Evolutionary conservation across 2,888 invertebrate species (phyloP).

Genomic region (Electrophaes corylata): DNA sequence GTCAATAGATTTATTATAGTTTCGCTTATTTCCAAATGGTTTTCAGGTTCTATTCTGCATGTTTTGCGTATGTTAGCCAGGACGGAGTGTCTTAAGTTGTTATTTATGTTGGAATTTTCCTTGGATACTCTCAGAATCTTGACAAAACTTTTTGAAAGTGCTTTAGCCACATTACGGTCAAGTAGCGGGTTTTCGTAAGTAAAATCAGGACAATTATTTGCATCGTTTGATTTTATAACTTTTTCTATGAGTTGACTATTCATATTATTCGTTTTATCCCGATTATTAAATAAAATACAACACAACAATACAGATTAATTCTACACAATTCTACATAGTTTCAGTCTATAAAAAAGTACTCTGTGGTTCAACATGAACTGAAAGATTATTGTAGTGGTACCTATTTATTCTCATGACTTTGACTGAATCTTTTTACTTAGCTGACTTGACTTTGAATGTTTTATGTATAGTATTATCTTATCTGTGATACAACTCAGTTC

Average conservation of each 20-base stretch:
- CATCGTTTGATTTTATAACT: slow-evolving; percentile 58
- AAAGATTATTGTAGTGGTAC: no score
- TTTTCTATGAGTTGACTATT: slow-evolving; percentile 66
- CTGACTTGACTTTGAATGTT: no score
- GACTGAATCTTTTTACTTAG: background rate
- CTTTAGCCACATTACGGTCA: slow-evolving; percentile 63
- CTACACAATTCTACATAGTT: no score
- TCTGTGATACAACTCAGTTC: no score
- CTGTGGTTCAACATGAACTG: no score
- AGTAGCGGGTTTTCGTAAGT: slow-evolving; percentile 66
- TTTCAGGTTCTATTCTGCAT: slow-evolving; percentile 60
- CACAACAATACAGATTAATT: no score
- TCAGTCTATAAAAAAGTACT: no score
- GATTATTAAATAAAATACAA: background rate
- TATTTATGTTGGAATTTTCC: slow-evolving; percentile 56
- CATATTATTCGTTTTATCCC: slow-evolving; percentile 45
- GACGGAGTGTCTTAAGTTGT: slow-evolving; percentile 59
- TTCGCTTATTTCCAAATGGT: slow-evolving; percentile 61
- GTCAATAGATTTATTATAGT: slow-evolving; percentile 52
- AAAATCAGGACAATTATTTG: slow-evolving; percentile 56
- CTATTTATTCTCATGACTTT: no score
- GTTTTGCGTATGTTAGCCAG: slow-evolving; percentile 65
- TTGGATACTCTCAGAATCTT: slow-evolving; percentile 62
- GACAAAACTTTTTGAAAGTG: slow-evolving; percentile 67
- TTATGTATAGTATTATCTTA: no score